Base-by-base conservation (phyloP, 2,797 vertebrate genomes). In the Gymnopithys bicolor region DNA sequence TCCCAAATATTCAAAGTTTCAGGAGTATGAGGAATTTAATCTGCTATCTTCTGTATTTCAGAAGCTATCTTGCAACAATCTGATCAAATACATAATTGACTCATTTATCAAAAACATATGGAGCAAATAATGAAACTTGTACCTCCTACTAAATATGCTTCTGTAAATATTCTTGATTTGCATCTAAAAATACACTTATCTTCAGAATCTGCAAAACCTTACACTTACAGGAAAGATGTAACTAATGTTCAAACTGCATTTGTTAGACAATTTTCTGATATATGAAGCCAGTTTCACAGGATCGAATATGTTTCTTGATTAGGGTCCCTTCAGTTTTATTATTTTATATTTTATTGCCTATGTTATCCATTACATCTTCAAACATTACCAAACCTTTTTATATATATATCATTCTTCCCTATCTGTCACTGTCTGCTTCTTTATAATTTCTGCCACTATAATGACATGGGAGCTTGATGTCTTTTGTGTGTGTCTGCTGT, bases 31-130 rank as follows among this genome's bases (percentile, higher is more conserved):
- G 35, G 48, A 59, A 33, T 87, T 76, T 48, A 3, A 32, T 66
- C 35, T 48, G 3, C 41, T 69, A 39, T 23, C 22, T 23, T 81
- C 13, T 32, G 83, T 85, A 48, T 64, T 94, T 94, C n/a, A 43
- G 70, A 74, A 55, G n/a, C 25, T 73, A 15, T 76, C 10, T 87
- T 51, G 37, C 60, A 63, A 15, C 52, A 46, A 71, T 78, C 49
- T 68, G 46, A 48, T 64, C 37, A 84, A 79, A 79, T 33, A 45
- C 3, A 23, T 7, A 4, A 55, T 67, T 64, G 67, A 75, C 22
- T 67, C 27, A 28, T 15, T 32, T 59, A 35, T 21, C 0, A 0
- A 77, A 80, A 77, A 33, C 2, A 33, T 13, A 16, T 3, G 19
- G 30, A 64, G 37, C 32, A 94, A 91, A 81, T 66, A 59, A 70